Percentiles rank a stretch among this genome's conserved stretches.
phyloP scores from a whole-genome alignment of 2,113 vertebrate genomes.

The Bucco capensis region DNA sequence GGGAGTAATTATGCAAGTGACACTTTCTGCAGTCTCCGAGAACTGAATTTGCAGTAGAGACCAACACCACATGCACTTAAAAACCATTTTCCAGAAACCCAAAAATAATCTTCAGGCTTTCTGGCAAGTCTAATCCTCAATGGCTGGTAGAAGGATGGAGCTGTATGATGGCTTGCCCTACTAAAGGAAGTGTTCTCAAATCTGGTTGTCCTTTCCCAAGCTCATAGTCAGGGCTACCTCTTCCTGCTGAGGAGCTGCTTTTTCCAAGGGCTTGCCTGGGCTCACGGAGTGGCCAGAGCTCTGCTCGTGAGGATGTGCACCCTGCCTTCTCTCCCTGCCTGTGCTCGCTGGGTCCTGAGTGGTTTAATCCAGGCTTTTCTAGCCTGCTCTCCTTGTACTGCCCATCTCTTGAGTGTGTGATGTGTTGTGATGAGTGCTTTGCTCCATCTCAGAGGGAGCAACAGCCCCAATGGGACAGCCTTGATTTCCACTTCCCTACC shows the following conservation, averaged over 20 bases:
- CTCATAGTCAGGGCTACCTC: background rate
- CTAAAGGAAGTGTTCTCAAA: background rate
- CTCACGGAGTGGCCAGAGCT: background rate
- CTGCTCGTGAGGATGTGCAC: constrained; percentile 19
- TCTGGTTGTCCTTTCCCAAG: background rate
- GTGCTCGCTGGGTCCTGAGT: background rate
- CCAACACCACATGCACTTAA: constrained; percentile 13
- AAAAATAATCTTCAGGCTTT: constrained; percentile 20
- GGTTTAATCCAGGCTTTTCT: fast-evolving
- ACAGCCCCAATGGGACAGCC: background rate
- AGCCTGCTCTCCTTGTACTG: background rate
- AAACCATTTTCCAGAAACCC: background rate
- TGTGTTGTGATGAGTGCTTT: background rate
- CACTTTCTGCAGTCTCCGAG: constrained; percentile 19
- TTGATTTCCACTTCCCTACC: background rate
- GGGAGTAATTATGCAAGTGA: constrained; percentile 45
- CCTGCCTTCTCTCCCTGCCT: constrained; percentile 43
- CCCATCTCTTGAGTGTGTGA: background rate
- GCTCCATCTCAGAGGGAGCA: background rate
- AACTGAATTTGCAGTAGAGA: constrained; percentile 39
- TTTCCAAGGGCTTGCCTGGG: background rate
- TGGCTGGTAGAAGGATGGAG: background rate
- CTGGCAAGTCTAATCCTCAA: background rate
- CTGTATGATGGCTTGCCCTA: background rate
- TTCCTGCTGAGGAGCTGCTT: background rate